These are phyloP conservation scores for Liparis tanakae DNA, from an alignment of 2,797 vertebrate genomes.

Conservation along the genomic window DNA sequence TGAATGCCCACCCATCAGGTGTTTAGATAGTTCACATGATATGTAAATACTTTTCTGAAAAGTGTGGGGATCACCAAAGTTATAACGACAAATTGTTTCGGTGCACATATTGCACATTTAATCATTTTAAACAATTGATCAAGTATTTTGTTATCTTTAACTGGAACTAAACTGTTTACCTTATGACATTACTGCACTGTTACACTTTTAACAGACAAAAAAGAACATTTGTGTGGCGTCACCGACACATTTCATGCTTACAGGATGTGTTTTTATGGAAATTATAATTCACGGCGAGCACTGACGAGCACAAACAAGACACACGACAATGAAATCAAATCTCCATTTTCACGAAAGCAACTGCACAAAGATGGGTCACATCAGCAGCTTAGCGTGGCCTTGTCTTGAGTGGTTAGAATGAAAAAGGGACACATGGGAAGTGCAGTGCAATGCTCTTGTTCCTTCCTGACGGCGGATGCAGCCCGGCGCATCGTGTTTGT, in stretches of 20 bases:
- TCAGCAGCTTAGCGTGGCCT: constrained; percentile 7
- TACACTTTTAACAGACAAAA: constrained; percentile 1
- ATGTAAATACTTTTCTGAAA: not conserved
- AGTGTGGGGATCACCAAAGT: not conserved
- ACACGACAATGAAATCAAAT: constrained; percentile 36
- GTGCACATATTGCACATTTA: not conserved
- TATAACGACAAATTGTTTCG: not conserved
- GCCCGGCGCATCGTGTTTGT: constrained; percentile 34
- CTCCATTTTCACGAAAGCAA: constrained; percentile 33
- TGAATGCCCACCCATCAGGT: not conserved
- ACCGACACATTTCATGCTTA: constrained; percentile 20
- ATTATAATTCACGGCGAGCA: constrained; percentile 14
- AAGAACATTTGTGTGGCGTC: constrained; percentile 9
- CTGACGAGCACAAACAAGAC: constrained; percentile 38
- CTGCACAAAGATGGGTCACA: constrained; percentile 18
- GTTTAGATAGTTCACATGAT: no score
- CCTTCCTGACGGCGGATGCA: constrained; percentile 44
- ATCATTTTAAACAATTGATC: not conserved
- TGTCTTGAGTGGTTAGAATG: constrained; percentile 54
- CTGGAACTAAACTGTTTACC: not conserved
- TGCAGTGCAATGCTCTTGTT: constrained; percentile 44
- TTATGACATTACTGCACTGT: not conserved
- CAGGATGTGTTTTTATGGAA: constrained; percentile 37
- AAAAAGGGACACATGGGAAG: constrained; percentile 40
- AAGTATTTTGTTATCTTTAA: not conserved